phyloP scores from a whole-genome alignment of 2,888 invertebrate species.

The Exephanes ischioxanthus region DNA sequence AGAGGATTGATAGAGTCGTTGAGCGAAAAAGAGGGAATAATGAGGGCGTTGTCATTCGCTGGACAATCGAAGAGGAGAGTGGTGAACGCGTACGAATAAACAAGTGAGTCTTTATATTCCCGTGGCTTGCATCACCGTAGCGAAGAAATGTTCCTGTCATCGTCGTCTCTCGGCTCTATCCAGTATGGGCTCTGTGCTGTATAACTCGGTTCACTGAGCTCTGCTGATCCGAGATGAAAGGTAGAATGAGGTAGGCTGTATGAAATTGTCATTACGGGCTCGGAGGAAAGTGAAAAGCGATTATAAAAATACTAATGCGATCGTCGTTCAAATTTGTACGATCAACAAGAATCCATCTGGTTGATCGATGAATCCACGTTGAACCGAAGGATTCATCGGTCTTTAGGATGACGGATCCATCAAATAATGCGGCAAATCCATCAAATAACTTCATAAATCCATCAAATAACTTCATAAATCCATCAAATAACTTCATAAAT shows the following conservation, averaged over 20 bases:
- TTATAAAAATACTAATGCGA: background rate
- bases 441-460: too few relatives aligned
- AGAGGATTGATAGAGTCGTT: conserved; percentile 47
- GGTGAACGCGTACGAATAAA: conserved; percentile 26
- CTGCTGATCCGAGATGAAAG: conserved; percentile 26
- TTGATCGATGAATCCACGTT: background rate
- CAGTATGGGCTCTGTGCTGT: background rate
- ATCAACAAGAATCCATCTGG: background rate
- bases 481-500: too few relatives aligned
- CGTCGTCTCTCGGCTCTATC: conserved; percentile 35
- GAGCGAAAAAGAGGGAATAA: conserved; percentile 44
- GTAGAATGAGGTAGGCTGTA: background rate
- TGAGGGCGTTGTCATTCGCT: conserved; percentile 48
- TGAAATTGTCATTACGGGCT: background rate
- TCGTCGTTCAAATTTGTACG: background rate
- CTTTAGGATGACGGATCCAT: background rate
- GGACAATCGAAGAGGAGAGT: conserved; percentile 45
- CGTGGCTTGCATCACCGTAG: conserved; percentile 13
- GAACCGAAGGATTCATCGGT: background rate
- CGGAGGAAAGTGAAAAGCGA: background rate
- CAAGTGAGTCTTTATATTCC: conserved; percentile 48
- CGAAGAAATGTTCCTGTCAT: conserved; percentile 57
- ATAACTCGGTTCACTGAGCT: conserved; percentile 18
- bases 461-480: too few relatives aligned
- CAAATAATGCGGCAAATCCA: too few relatives aligned